These are phyloP conservation scores for Epinotia brunnichana DNA, from an alignment of 2,888 invertebrate genomes.

Conservation along the genomic window DNA sequence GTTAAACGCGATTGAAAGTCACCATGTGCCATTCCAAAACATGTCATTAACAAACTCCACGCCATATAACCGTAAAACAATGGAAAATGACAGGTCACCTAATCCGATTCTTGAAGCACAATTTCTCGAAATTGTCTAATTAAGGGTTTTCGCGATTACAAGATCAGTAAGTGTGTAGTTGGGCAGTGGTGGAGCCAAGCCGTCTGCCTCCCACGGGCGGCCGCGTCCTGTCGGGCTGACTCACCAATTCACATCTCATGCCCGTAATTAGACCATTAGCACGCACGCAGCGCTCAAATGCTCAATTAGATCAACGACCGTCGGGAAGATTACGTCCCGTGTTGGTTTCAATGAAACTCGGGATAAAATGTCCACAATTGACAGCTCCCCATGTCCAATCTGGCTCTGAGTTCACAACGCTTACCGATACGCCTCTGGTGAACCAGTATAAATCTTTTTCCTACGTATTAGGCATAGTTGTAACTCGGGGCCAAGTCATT, in stretches of 20 bases:
- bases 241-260: constrained; percentile 79
- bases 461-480: too few relatives aligned
- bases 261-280: constrained; percentile 81
- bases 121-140: constrained; percentile 1
- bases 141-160: constrained; percentile 19
- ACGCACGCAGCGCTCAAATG: constrained; percentile 81
- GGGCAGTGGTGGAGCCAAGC: constrained; percentile 73
- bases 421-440: not conserved
- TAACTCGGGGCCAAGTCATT: too few relatives aligned
- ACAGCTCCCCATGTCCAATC: constrained; percentile 56
- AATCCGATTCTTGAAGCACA: not conserved
- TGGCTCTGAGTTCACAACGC: constrained; percentile 1
- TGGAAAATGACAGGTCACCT: not conserved
- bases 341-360: constrained; percentile 63
- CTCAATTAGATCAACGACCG: constrained; percentile 81
- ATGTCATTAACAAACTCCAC: not conserved
- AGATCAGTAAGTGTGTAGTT: not conserved
- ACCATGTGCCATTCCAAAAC: not conserved
- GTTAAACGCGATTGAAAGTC: not conserved
- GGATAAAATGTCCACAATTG: constrained; percentile 63
- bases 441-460: too few relatives aligned
- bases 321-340: constrained; percentile 74
- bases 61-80: not conserved
- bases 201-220: constrained; percentile 80
- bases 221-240: constrained; percentile 74